Evolutionary conservation across 2,888 invertebrate species (phyloP).

Genomic region (Ptilodon capucinus): DNA sequence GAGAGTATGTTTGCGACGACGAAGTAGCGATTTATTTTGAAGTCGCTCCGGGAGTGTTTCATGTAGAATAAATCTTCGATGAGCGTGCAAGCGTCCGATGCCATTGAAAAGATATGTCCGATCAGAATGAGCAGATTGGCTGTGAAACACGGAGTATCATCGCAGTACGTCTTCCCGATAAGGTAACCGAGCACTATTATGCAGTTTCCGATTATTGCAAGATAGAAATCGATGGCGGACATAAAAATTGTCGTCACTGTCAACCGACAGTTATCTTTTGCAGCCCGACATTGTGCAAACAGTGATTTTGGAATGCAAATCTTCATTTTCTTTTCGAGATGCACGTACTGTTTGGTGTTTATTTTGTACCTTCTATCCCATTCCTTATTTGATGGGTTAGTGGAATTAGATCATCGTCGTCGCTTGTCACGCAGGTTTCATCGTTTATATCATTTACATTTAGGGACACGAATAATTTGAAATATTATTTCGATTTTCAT

Average conservation of each 20-base stretch:
- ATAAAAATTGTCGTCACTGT: constrained; percentile 22
- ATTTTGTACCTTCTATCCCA: background rate
- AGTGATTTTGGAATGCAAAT: constrained; percentile 24
- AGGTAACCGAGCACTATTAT: constrained; percentile 41
- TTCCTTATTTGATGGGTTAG: background rate
- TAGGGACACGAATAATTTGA: background rate
- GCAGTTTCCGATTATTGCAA: constrained; percentile 38
- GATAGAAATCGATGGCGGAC: constrained; percentile 35
- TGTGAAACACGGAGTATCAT: constrained; percentile 20
- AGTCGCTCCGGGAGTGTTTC: constrained; percentile 22
- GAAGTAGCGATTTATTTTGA: constrained; percentile 38
- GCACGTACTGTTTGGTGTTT: constrained; percentile 1
- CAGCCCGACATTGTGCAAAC: constrained; percentile 13
- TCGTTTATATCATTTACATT: background rate
- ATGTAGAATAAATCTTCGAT: constrained; percentile 31
- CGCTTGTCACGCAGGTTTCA: background rate
- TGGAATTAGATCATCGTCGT: background rate
- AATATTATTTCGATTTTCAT: background rate
- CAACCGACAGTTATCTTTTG: constrained; percentile 17
- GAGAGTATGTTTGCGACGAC: constrained; percentile 43
- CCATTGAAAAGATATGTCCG: constrained; percentile 36
- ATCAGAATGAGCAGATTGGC: constrained; percentile 38
- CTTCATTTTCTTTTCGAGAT: constrained; percentile 28
- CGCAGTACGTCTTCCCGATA: constrained; percentile 29
- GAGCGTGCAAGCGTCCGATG: constrained; percentile 32